Conservation (phyloP, 2,113 vertebrate genomes). For the Coreoperca whiteheadi region DNA sequence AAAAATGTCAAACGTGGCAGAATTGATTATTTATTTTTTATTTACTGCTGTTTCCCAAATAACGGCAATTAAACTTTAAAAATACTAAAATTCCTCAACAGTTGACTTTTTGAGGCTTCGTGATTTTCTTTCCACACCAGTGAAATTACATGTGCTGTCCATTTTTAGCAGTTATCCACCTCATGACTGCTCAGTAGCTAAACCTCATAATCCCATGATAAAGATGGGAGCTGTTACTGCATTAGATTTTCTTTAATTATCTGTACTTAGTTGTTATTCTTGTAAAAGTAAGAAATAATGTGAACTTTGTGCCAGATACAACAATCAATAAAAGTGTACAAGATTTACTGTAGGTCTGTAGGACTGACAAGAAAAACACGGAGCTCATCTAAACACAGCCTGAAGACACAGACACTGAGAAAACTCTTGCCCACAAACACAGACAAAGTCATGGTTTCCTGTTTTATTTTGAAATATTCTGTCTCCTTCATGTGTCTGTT, state of each 20-base stretch:
- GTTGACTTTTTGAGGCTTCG: neutral
- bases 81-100: neutral
- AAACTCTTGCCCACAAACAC: constrained; percentile 19
- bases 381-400: constrained; percentile 33
- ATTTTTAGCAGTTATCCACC: constrained; percentile 12
- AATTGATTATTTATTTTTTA: too few relatives aligned
- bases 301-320: neutral
- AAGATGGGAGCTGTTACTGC: constrained; percentile 3
- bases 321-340: constrained; percentile 24
- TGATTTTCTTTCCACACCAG: constrained; percentile 28
- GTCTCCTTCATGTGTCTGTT: too few relatives aligned
- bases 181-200: constrained; percentile 9
- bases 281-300: neutral
- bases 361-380: constrained; percentile 23
- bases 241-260: constrained; percentile 12
- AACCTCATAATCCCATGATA: constrained; percentile 33
- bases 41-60: neutral
- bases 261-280: neutral
- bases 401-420: constrained; percentile 31
- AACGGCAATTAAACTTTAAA: constrained; percentile 1
- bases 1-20: constrained; percentile 9
- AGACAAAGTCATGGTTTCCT: too few relatives aligned
- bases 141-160: neutral
- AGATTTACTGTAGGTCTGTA: neutral
- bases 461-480: too few relatives aligned